These are phyloP conservation scores for Aspidapion aeneum DNA, from an alignment of 2,888 invertebrate species.

Conservation along the genomic window DNA sequence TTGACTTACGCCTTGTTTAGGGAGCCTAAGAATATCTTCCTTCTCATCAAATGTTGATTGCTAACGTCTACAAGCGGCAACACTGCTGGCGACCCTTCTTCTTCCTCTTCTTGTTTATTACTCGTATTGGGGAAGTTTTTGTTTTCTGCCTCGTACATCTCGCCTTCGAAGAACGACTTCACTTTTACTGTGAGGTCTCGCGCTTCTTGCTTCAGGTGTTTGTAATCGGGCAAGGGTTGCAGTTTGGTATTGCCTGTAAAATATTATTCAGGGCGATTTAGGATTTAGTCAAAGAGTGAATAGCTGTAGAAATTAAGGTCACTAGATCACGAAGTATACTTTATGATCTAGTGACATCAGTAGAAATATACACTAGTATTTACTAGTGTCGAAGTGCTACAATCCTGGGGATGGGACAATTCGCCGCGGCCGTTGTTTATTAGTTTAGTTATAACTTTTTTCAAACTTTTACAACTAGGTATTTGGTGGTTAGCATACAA, in stretches of 20 bases:
- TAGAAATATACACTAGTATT: no score
- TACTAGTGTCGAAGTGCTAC: no score
- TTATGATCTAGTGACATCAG: no score
- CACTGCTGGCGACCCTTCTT: conserved; percentile 46
- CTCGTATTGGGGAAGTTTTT: conserved; percentile 32
- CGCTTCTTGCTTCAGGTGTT: conserved; percentile 58
- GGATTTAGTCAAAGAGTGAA: no score
- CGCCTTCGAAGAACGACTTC: conserved; percentile 59
- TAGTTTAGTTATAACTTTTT: no score
- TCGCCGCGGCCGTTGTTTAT: no score
- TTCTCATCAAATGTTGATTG: conserved; percentile 63
- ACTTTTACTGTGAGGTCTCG: conserved; percentile 63
- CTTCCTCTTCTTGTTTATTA: conserved; percentile 29
- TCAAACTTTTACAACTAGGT: no score
- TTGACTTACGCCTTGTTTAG: conserved; percentile 59
- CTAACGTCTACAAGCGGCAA: conserved; percentile 64
- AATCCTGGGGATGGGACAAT: no score
- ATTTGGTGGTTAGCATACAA: no score
- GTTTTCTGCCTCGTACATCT: conserved; percentile 44
- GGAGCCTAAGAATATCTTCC: conserved; percentile 65
- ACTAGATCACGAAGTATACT: no score
- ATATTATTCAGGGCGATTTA: no score
- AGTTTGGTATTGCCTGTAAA: conserved; percentile 21
- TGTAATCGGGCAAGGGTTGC: conserved; percentile 60
- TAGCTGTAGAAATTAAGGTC: no score